Percentiles rank a stretch among this genome's conserved stretches.
Conservation (phyloP, 92 coral and sea anemone species). For the Micromussa lordhowensis region DNA sequence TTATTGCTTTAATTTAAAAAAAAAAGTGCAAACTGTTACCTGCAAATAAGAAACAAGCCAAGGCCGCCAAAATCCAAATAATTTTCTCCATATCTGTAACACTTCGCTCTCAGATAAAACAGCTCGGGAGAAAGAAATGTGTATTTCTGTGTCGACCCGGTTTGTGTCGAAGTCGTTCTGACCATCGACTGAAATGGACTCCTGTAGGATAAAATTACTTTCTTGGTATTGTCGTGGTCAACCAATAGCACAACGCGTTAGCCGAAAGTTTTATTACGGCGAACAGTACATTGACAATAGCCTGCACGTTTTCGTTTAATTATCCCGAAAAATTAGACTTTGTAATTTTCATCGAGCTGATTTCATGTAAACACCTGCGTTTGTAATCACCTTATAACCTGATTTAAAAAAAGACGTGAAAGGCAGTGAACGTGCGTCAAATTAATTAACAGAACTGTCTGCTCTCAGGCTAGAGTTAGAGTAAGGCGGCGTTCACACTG, state of each 20-base stretch:
- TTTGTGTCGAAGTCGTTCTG: background rate
- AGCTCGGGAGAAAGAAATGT: background rate
- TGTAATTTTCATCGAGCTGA: background rate
- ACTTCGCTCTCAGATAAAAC: background rate
- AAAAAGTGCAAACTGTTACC: constrained; percentile 9
- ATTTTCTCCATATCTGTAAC: background rate
- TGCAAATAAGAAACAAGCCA: constrained; percentile 20
- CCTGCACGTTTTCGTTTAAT: background rate
- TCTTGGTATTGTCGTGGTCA: background rate
- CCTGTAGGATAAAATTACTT: background rate
- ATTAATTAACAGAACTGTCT: no score
- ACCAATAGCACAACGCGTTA: background rate
- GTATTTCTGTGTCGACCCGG: background rate
- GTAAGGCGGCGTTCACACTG: no score
- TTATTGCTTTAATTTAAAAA: no score
- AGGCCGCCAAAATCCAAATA: background rate
- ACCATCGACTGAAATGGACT: background rate
- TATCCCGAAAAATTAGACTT: background rate
- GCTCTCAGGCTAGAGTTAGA: no score
- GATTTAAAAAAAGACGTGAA: no score
- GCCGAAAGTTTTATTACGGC: background rate
- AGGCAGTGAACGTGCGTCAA: no score
- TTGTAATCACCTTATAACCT: no score
- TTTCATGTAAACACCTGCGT: constrained; percentile 2
- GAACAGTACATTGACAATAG: background rate